Conservation (phyloP, 2,888 invertebrate genomes). For the Linnaemya vulpina region DNA sequence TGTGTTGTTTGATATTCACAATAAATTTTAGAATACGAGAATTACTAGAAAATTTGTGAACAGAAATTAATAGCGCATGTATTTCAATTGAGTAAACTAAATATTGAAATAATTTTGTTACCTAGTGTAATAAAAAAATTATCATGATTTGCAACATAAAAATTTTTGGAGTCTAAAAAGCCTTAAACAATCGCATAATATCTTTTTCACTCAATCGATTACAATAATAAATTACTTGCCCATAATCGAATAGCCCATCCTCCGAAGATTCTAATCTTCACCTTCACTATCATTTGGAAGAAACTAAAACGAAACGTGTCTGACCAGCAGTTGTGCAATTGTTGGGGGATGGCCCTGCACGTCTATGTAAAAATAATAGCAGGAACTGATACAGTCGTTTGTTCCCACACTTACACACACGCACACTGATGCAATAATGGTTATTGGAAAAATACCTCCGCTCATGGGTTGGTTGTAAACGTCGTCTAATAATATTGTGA, state of each 20-base stretch:
- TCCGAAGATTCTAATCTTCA: neutral
- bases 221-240: too few species aligned
- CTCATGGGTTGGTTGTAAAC: neutral
- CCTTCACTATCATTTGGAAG: neutral
- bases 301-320: neutral
- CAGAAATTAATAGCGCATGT: too few species aligned
- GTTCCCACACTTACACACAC: neutral
- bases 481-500: neutral
- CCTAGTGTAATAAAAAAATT: too few species aligned
- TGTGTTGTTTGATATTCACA: too few species aligned
- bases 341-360: neutral
- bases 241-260: too few species aligned
- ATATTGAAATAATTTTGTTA: too few species aligned
- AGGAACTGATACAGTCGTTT: constrained; percentile 8
- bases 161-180: too few species aligned
- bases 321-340: neutral
- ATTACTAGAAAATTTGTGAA: neutral
- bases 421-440: neutral
- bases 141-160: too few species aligned
- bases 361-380: neutral
- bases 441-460: constrained; percentile 26
- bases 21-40: too few species aligned
- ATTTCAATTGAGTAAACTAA: too few species aligned
- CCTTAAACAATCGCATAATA: too few species aligned
- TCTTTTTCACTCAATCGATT: too few species aligned